phyloP scores from a whole-genome alignment of 2,113 vertebrate genomes.

The Microtus oregoni region DNA sequence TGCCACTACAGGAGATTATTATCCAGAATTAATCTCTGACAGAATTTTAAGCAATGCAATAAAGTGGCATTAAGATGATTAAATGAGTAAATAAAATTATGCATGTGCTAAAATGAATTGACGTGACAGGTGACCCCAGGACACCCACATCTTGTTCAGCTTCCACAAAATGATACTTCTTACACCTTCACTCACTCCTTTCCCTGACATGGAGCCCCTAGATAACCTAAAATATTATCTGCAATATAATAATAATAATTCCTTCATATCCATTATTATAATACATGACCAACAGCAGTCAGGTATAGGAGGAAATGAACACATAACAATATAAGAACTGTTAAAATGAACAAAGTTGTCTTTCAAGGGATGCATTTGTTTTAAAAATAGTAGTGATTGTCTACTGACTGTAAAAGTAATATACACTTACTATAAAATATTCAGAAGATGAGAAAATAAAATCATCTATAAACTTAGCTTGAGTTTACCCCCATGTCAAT shows the following conservation, averaged over 20 bases:
- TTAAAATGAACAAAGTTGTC: background rate
- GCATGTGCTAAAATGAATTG: background rate
- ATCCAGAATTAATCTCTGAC: background rate
- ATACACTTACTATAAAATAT: slow-evolving; percentile 37
- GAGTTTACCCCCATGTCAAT: slow-evolving; percentile 26
- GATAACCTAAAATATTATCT: background rate
- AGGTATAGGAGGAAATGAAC: background rate
- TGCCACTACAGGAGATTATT: background rate
- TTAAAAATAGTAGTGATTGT: slow-evolving; percentile 15
- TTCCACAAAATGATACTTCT: background rate
- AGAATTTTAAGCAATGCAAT: background rate
- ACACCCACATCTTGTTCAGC: background rate
- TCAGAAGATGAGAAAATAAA: slow-evolving; percentile 65
- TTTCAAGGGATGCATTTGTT: slow-evolving; percentile 27
- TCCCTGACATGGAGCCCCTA: background rate
- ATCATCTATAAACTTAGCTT: slow-evolving; percentile 16
- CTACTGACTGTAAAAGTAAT: slow-evolving; percentile 30
- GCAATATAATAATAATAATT: background rate
- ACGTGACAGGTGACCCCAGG: background rate
- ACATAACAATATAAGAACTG: background rate
- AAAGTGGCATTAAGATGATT: background rate
- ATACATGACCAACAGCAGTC: background rate
- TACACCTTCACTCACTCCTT: background rate
- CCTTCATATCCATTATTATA: background rate
- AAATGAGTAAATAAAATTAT: background rate